Evolutionary conservation across 2,888 invertebrate genomes (phyloP).

Genomic region (Actias luna): DNA sequence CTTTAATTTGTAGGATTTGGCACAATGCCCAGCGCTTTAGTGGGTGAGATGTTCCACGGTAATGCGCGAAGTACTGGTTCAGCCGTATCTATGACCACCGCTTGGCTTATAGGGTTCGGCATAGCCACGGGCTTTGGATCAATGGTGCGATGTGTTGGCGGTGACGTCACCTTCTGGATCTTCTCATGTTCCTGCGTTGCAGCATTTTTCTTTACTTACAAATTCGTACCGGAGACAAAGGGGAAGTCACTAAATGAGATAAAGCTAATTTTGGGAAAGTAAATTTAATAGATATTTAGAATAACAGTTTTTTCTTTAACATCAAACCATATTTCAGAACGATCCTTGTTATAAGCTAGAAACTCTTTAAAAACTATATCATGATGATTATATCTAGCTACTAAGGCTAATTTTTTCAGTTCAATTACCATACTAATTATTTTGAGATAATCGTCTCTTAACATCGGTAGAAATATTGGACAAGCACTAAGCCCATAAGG

Average conservation of each 20-base stretch:
- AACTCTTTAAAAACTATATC: too few species aligned
- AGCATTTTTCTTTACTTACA: constrained; percentile 42
- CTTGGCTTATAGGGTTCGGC: constrained; percentile 49
- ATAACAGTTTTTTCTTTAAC: too few species aligned
- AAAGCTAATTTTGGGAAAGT: background rate
- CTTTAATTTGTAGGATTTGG: constrained; percentile 41
- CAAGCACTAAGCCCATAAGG: too few species aligned
- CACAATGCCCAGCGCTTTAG: constrained; percentile 44
- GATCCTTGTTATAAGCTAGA: too few species aligned
- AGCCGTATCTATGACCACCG: constrained; percentile 45
- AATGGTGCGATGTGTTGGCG: constrained; percentile 40
- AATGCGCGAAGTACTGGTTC: constrained; percentile 47
- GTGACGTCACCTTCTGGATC: constrained; percentile 46
- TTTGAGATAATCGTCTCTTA: too few species aligned
- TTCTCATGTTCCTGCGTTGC: constrained; percentile 39
- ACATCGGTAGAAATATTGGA: too few species aligned
- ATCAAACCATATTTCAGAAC: too few species aligned
- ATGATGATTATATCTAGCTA: too few species aligned
- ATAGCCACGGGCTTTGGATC: constrained; percentile 41
- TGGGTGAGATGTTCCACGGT: constrained; percentile 48
- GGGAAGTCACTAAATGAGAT: constrained; percentile 47
- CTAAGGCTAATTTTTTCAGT: too few species aligned
- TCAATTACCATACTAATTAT: too few species aligned
- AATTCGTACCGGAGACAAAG: constrained; percentile 49
- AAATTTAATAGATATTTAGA: too few species aligned